Base-by-base conservation (phyloP, 2,797 vertebrate genomes). In the Gymnopithys bicolor region DNA sequence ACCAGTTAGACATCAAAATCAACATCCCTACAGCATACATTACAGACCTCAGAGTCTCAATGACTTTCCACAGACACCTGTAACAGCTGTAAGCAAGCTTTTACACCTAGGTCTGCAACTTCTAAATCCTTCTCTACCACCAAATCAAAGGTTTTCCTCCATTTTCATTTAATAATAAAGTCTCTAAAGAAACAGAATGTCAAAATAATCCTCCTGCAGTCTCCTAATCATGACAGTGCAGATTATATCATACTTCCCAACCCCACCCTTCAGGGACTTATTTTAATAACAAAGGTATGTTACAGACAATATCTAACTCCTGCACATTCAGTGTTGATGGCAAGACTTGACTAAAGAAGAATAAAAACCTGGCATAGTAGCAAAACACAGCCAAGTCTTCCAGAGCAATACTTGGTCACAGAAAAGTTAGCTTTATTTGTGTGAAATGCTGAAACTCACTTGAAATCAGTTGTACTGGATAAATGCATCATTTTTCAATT, bases 401-500 rank as follows among this genome's bases (percentile, higher is more conserved):
- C 84, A 73, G 69, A 78, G 45, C 59, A 63, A 33, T 32, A 78
- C 22, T 59, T 37, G 51, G 91, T 96, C 92, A 94, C 89, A 95
- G 89, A 73, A 90, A 91, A 93, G 51, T 64, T 74, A 60, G 25
- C 24, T 90, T 86, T 90, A 95, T 84, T 91, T 86, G 59, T 84
- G 74, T 96, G 92, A 95, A 96, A 97, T 92, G 63, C 79, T 95
- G 77, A 63, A 93, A 90, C 59, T 96, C 91, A 32, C 67, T 74
- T 51, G 78, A 95, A 96, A 84, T 15, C 69, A 87, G 82, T 22
- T 78, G 79, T 93, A 92, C 59, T 94, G 74, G 87, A 94, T 86
- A 92, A 95, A 91, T 27, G 76, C 70, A 95, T 94, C 73, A 86
- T 59, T 93, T 94, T 93, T 76, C 95, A 94, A 81, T 94, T 94